These are phyloP conservation scores for Mesoclemmys tuberculata DNA, from an alignment of 2,113 vertebrate genomes.

Conservation along the genomic window DNA sequence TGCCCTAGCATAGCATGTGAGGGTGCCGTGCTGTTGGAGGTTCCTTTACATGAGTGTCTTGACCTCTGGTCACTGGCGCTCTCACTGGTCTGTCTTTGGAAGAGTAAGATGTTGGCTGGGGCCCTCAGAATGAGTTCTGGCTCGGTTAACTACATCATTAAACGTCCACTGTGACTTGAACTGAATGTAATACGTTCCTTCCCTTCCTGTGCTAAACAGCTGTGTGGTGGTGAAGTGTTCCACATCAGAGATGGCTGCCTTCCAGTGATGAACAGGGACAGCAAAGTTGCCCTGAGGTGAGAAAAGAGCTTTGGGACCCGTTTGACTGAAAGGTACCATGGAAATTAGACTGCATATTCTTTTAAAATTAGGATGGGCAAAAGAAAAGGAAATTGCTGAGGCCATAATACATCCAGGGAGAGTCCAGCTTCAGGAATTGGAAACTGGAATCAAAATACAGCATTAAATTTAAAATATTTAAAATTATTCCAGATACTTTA, in stretches of 20 bases:
- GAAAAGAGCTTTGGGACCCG: rapidly evolving
- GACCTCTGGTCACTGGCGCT: not conserved
- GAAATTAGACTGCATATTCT: rapidly evolving
- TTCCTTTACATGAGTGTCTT: not conserved
- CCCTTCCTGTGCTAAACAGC: not conserved
- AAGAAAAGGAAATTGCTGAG: rapidly evolving
- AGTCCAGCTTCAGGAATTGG: not conserved
- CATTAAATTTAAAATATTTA: rapidly evolving
- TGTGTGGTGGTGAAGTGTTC: not conserved
- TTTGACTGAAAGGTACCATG: not conserved
- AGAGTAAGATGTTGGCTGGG: not conserved
- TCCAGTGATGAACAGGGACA: rapidly evolving
- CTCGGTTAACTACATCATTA: not conserved
- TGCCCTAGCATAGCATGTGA: rapidly evolving
- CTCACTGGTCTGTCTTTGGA: not conserved
- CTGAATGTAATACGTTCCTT: not conserved
- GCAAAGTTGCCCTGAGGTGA: rapidly evolving
- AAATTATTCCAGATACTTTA: rapidly evolving
- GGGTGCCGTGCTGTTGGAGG: not conserved
- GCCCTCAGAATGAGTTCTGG: not conserved
- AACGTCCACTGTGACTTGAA: not conserved
- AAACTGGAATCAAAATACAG: rapidly evolving
- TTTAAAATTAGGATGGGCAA: not conserved
- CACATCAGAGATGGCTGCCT: not conserved
- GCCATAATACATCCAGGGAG: not conserved